Base-by-base conservation (phyloP, 2,113 vertebrate genomes). In the Acrocephalus arundinaceus region DNA sequence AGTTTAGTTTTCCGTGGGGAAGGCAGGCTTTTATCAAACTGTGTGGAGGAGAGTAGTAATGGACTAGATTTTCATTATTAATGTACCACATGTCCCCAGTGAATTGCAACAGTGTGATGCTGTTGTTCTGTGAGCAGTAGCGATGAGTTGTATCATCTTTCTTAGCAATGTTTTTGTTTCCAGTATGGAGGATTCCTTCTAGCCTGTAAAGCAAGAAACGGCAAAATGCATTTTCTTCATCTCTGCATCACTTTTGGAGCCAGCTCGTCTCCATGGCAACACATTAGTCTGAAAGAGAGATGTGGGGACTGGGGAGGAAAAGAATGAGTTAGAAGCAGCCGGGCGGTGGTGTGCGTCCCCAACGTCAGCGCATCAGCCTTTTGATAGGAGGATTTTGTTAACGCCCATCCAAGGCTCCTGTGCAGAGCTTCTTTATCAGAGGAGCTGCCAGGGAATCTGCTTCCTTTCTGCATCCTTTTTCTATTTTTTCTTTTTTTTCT, bases 211-310 rank as follows among this genome's bases (percentile, higher is more conserved):
- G 77, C 62, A 88, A 92, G 70, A 92, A 96, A 79, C 41, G 61
- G 86, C 89, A 84, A 94, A 96, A 97, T 93, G 94, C 92, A 37
- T 97, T 97, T 93, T 95, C 95, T 97, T 93, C 96, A 73, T 97
- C 95, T 90, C 95, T 58, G 96, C 96, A 97, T 98, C 75, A 75
- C 91, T 94, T 96, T 86, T 88, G 67, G 93, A 97, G 96, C 97
- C 71, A 95, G 97, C 97, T 94, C 4, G 96, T 99, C 98, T 95
- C 99, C 97, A 99, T 99, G 97, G 98, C 97, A 99, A 99, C 99
- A 79, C 15, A 92, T 91, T 96, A 97, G 98, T 91, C 97, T 97
- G 98, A 98, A 97, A 98, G 97, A 98, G 97, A 96, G 97, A 97
- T 98, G 96, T 81, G 54, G 94, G 37, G 83, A 95, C 81, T 46